Percentiles rank a stretch among this genome's conserved stretches.
phyloP scores from a whole-genome alignment of 2,888 invertebrate genomes.

The Dicycla oo region DNA sequence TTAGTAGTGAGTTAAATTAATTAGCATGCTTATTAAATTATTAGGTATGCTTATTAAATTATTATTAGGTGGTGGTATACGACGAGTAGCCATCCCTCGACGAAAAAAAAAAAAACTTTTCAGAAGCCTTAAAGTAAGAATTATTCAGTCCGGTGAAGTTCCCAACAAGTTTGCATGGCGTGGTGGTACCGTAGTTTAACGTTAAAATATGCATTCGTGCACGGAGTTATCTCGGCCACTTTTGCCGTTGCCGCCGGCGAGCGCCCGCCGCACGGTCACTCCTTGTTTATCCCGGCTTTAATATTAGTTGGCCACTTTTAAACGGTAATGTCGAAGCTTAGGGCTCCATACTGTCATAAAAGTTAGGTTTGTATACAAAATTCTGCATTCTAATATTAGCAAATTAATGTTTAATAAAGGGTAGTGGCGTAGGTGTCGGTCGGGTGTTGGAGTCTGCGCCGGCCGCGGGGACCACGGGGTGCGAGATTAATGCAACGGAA shows the following conservation, averaged over 20 bases:
- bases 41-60: slow-evolving; percentile 19
- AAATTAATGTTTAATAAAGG: slow-evolving; percentile 30
- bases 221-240: slow-evolving; percentile 85
- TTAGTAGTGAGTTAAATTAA: slow-evolving; percentile 35
- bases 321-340: slow-evolving; percentile 68
- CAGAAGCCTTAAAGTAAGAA: slow-evolving; percentile 81
- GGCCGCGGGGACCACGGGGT: slow-evolving; percentile 69
- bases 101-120: slow-evolving; percentile 67
- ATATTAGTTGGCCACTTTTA: slow-evolving; percentile 75
- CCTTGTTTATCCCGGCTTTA: slow-evolving; percentile 82
- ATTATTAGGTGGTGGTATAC: too few species aligned
- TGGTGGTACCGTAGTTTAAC: slow-evolving; percentile 80
- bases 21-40: slow-evolving; percentile 35
- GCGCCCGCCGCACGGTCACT: slow-evolving; percentile 78
- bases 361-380: slow-evolving; percentile 58
- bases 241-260: slow-evolving; percentile 76
- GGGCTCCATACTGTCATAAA: slow-evolving; percentile 60
- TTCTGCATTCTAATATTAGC: slow-evolving; percentile 34
- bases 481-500: slow-evolving; percentile 88
- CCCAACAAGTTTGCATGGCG: slow-evolving; percentile 84
- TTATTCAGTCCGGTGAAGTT: slow-evolving; percentile 84
- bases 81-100: slow-evolving; percentile 58
- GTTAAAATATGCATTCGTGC: slow-evolving; percentile 88
- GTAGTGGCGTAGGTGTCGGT: slow-evolving; percentile 28
- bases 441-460: slow-evolving; percentile 23